Evolutionary conservation across 2,113 vertebrate species (phyloP), one percentile per base, ranked within the genome.

Genomic region (Columba livia): DNA sequence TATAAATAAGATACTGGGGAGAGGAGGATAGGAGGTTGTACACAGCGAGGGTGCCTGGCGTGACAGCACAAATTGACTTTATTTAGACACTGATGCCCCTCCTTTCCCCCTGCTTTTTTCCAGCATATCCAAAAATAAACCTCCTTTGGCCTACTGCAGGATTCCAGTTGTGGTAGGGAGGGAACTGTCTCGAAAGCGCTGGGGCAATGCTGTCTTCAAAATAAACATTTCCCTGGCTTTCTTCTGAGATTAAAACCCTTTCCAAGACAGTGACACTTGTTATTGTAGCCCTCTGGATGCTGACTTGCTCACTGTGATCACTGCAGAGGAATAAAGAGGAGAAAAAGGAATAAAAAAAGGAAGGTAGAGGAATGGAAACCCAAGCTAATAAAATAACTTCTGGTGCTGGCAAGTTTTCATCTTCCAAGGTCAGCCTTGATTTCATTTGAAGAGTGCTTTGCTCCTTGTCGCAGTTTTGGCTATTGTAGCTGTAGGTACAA

Each of bases 381-480:
- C 72, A 74, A 80, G 79, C 42, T 65, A 53, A 72, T 1, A 29
- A 44, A 11, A 1, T 12, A 74, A 72, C 88, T 87, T 74, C 64
- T 90, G 62, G 44, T 12, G 5, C 4, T 82, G 94, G 79, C 88
- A 95, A 78, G 56, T 67, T 91, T 86, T 96, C 64, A 29, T 93
- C 48, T 95, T 92, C 93, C 91, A 95, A 83, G 85, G 93, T 96
- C 97, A 94, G 80, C 57, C 73, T 10, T 81, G 83, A 89, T 93
- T 90, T 80, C 48, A 66, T 90, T 90, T 80, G 85, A 85, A 94
- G 92, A 90, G 54, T 26, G 47, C 67, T 79, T 54, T 89, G 90
- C 91, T 96, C 92, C 90, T 50, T 4, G 92, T 84, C 95, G 82
- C 94, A 83, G 53, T 85, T 96, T 94, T 96, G 94, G 91, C 89